Conservation (phyloP, 2,113 vertebrate species). For the Tachycineta bicolor region DNA sequence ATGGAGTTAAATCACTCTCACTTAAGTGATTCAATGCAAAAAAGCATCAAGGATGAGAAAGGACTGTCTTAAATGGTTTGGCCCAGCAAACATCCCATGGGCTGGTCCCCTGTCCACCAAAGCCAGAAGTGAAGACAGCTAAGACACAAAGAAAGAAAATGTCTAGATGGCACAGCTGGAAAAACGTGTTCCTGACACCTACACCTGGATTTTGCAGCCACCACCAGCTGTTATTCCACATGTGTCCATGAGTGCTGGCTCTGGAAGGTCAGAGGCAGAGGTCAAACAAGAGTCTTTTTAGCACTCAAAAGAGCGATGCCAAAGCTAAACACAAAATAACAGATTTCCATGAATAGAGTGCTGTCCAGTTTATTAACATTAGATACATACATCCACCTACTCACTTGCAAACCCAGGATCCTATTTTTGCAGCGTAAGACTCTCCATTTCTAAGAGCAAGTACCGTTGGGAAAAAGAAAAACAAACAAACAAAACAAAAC, state of each 20-base stretch:
- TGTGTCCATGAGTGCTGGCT: conserved; percentile 64
- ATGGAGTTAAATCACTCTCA: not conserved
- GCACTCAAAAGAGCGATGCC: not conserved
- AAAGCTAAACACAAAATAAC: not conserved
- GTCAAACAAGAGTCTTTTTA: conserved; percentile 68
- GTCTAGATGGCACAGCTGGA: conserved; percentile 64
- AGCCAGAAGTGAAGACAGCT: conserved; percentile 44
- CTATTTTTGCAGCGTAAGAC: not conserved
- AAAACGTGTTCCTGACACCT: conserved; percentile 67
- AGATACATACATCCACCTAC: not conserved
- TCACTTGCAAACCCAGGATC: not conserved
- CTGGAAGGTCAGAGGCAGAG: conserved; percentile 55
- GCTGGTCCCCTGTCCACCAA: not conserved
- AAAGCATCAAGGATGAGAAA: conserved; percentile 19
- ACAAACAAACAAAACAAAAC: not conserved
- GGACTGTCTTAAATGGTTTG: not conserved
- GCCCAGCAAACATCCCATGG: conserved; percentile 5
- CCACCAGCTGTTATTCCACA: conserved; percentile 59
- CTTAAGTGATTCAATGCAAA: conserved; percentile 21
- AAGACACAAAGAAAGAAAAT: conserved; percentile 48
- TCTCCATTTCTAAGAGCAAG: not conserved
- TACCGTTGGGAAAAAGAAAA: not conserved
- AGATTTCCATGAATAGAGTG: not conserved
- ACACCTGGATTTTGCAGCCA: conserved; percentile 74
- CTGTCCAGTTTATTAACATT: not conserved